Base-by-base conservation (phyloP, 1,140 invertebrate species). In the Diplogasteroides magnus region DNA sequence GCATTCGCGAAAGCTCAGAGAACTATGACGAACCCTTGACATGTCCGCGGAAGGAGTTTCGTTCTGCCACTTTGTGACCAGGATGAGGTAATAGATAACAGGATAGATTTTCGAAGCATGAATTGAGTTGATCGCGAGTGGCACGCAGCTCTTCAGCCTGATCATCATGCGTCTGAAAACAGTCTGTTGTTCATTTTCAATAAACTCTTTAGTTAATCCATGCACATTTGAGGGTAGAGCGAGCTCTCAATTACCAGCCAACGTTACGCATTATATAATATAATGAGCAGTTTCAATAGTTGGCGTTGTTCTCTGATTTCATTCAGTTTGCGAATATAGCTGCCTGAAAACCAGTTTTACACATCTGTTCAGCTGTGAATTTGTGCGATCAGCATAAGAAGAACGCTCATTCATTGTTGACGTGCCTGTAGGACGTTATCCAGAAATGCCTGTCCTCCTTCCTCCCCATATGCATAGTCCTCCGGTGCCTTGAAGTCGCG, bases 11-110 rank as follows among this genome's bases (percentile, higher is more conserved):
- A n/a, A n/a, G n/a, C n/a, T n/a, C n/a, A n/a, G n/a, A n/a, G n/a
- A 13, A 31, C 55, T 56, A 13, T n/a, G n/a, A 73, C 70, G 13
- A 2, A 79, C 78, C 78, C 73, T 79, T 79, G 23, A 81, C 80
- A 59, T 79, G 77, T 0, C 80, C 80, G 29, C 74, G 67, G 32
- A 82, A 82, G 13, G 75, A 74, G 23, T 72, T 73, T 48, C 71
- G 62, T 31, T 82, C 80, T 28, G 80, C 75, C 19, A 82, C 80
- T 31, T 78, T 78, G 26, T 78, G 75, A 56, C 80, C 80, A 13
- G 80, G 80, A 79, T 82, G 77, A 14, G 80, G 80, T 26, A 82
- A 56, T 31, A 82, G 71, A 68, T 74, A 82, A 57, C 80, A 83
- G 25, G 62, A 66, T 31, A 61, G 67, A 27, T 78, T 59, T 15